Conservation (phyloP, 2,888 invertebrate species). For the Alsophila aescularia region DNA sequence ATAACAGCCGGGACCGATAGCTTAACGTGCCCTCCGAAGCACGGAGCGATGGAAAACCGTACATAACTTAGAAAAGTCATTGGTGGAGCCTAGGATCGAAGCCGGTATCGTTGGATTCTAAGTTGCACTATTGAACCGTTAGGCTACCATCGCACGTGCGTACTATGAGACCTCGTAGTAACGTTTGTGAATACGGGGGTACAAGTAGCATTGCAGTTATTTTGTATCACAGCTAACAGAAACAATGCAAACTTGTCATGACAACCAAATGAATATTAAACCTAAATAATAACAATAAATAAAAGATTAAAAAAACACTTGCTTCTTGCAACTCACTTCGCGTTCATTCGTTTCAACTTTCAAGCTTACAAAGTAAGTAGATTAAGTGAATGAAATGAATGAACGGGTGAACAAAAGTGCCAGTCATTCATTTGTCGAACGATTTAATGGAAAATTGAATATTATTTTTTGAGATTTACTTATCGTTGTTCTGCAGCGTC, state of each 20-base stretch:
- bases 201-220: no score
- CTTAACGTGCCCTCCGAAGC: no score
- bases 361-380: conserved; percentile 55
- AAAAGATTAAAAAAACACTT: conserved; percentile 21
- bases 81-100: no score
- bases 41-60: no score
- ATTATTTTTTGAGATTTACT: conserved; percentile 18
- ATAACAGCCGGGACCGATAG: no score
- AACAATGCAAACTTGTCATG: background rate
- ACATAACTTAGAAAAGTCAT: no score
- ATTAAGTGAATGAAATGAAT: conserved; percentile 55
- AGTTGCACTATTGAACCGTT: no score
- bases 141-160: no score
- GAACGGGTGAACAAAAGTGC: conserved; percentile 40
- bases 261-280: conserved; percentile 11
- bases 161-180: no score
- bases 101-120: no score
- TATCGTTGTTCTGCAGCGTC: conserved; percentile 1
- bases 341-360: conserved; percentile 58
- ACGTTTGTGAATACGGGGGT: no score
- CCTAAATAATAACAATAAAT: conserved; percentile 4
- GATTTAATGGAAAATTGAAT: conserved; percentile 41
- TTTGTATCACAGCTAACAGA: background rate
- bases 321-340: conserved; percentile 58
- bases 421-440: conserved; percentile 54